Evolutionary conservation across 2,888 invertebrate genomes (phyloP).

Genomic region (Meghimatium bilineatum): DNA sequence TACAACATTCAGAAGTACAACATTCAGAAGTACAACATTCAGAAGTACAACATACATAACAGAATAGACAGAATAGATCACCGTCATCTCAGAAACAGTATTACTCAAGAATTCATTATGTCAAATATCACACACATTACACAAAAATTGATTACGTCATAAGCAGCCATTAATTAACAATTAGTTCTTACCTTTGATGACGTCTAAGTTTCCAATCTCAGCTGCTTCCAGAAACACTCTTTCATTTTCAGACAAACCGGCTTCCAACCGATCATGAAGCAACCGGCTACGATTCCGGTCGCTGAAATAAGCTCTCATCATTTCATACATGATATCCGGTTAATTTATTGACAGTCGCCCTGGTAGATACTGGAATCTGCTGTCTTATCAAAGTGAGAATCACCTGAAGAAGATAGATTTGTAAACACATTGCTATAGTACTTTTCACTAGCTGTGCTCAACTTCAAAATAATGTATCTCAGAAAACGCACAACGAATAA

Average conservation of each 20-base stretch:
- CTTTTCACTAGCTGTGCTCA: no score
- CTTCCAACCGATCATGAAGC: slow-evolving; percentile 59
- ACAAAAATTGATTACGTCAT: no score
- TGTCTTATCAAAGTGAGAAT: not conserved
- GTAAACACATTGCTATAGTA: not conserved
- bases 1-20: no score
- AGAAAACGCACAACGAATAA: no score
- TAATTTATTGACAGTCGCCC: not conserved
- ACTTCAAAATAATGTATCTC: no score
- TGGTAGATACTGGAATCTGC: not conserved
- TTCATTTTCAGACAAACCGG: slow-evolving; percentile 59
- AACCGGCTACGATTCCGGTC: slow-evolving; percentile 51
- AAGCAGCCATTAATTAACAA: no score
- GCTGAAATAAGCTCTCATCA: slow-evolving; percentile 51
- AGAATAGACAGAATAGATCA: no score
- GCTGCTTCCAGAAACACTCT: slow-evolving; percentile 58
- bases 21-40: no score
- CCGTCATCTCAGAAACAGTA: no score
- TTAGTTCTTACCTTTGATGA: slow-evolving; percentile 51
- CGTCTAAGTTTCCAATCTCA: slow-evolving; percentile 62
- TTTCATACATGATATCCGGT: slow-evolving; percentile 47
- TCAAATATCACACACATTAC: no score
- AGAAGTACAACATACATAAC: no score
- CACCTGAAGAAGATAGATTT: not conserved
- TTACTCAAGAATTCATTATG: no score